Evolutionary conservation across 2,113 vertebrate genomes (phyloP).

Genomic region (Notarius lentiginosus): DNA sequence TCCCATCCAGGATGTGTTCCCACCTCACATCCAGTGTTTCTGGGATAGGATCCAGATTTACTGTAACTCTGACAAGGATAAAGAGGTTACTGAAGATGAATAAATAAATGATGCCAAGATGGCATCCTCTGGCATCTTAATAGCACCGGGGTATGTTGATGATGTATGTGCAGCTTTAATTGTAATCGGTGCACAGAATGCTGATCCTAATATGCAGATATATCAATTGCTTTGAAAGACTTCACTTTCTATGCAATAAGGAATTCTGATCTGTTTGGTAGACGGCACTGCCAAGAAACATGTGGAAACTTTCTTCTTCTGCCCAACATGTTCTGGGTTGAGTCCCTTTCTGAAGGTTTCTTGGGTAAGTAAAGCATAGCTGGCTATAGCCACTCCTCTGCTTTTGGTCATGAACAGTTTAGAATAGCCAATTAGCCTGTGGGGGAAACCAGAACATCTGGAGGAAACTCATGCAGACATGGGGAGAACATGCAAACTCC

Average conservation of each 20-base stretch:
- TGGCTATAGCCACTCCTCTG: too few species aligned
- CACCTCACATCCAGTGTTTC: background rate
- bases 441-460: too few species aligned
- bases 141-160: background rate
- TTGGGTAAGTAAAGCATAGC: too few species aligned
- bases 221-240: background rate
- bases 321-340: too few species aligned
- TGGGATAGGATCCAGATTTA: background rate
- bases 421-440: too few species aligned
- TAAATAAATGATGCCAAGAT: background rate
- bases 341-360: background rate
- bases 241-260: background rate
- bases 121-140: background rate
- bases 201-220: background rate
- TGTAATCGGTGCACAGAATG: too few species aligned
- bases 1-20: background rate
- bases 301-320: background rate
- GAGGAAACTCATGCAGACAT: too few species aligned
- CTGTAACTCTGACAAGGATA: background rate
- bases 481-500: too few species aligned
- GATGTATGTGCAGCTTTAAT: background rate
- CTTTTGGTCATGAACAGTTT: too few species aligned
- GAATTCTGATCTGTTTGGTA: background rate
- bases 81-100: background rate
- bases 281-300: background rate